Percentiles rank a stretch among this genome's conserved stretches.
Conservation (phyloP, 2,888 invertebrate genomes). For the Eumacrocentrus americanus region DNA sequence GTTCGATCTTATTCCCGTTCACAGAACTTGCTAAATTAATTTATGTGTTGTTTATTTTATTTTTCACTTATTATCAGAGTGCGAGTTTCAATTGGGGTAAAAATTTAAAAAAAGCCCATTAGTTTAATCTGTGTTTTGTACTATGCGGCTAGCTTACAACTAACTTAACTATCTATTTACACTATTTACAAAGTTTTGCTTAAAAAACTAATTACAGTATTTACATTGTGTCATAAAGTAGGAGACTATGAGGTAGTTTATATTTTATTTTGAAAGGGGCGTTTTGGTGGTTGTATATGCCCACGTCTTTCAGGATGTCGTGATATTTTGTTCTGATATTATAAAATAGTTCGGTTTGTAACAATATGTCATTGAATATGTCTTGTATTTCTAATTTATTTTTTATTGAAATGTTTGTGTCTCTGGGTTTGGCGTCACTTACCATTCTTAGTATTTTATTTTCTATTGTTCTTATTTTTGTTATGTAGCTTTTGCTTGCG, state of each 20-base stretch:
- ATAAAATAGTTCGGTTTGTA: not conserved
- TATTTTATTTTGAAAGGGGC: not conserved
- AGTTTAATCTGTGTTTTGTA: no score
- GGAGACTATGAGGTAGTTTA: not conserved
- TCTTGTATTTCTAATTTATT: not conserved
- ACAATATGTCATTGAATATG: not conserved
- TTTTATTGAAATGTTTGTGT: not conserved
- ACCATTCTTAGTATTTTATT: slow-evolving; percentile 19
- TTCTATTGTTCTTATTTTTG: slow-evolving; percentile 12
- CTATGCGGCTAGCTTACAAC: no score
- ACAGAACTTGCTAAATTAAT: no score
- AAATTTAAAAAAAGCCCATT: no score
- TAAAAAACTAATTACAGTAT: no score
- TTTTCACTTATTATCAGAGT: no score
- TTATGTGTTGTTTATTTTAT: no score
- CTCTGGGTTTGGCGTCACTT: not conserved
- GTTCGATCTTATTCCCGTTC: no score
- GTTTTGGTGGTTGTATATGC: not conserved
- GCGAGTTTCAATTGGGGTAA: no score
- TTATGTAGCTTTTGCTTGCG: slow-evolving; percentile 8
- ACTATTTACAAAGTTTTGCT: no score
- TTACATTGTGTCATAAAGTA: no score
- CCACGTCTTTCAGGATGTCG: not conserved
- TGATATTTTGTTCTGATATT: not conserved
- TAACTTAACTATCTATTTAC: no score